Evolutionary conservation across 2,888 invertebrate genomes (phyloP), one percentile per base, ranked within the genome.

Genomic region (Aricia artaxerxes): DNA sequence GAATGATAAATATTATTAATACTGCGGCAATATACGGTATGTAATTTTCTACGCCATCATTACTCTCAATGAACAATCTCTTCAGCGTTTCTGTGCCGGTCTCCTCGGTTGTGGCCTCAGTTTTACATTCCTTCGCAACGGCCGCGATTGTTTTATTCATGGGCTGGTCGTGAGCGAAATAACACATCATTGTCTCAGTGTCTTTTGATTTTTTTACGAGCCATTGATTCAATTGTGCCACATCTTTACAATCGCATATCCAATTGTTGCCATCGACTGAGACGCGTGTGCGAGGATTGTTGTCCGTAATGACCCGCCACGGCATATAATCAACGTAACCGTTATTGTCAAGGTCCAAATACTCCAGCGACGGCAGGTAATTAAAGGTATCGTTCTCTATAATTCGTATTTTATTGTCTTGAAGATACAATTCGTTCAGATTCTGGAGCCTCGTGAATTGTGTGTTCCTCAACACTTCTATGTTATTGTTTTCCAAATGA

Each of bases 181-280:
- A 95, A 88, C 97, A 97, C 90, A 96, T 95, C 95, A 97, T 95
- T 88, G 94, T 95, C 84, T 96, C 95, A 80, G 96, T 95, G 87
- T 96, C 95, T 88, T 95, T 95, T 78, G 95, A 95, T 87, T 96
- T 96, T 87, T 96, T 95, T 86, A 95, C 93, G 81, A 97, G 90
- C 97, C 97, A 97, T 84, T 95, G 95, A 87, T 96, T 96, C 85
- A 97, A 92, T 85, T 96, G 95, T 82, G 95, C 95, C 79, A 97
- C 95, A 86, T 96, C 96, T 86, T 95, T 95, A 91, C 97, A 97
- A 88, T 97, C 97, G 92, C 97, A 97, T 89, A 96, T 96, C 98
- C 98, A 97, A 88, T 96, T 96, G 95, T 97, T 97, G 85, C 97
- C 96, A 86, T 96, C 96, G 82, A 97, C 94, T 79, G 96, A 96